Evolutionary conservation across 2,113 vertebrate species (phyloP).

Genomic region (Forbesichthys papilliferus): DNA sequence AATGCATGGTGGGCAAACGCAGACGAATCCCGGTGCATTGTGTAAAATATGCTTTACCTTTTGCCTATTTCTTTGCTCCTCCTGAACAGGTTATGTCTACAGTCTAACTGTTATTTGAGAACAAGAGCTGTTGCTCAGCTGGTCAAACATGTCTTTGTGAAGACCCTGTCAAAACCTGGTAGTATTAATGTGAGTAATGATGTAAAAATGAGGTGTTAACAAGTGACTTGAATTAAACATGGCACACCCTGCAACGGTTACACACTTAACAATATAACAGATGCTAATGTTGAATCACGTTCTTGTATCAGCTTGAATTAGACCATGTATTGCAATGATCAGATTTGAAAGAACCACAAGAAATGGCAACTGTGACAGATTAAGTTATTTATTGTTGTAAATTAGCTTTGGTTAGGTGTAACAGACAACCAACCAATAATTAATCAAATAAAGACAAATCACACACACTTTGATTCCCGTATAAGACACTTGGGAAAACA

Average conservation of each 20-base stretch:
- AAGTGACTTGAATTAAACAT: conserved; percentile 37
- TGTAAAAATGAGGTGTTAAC: conserved; percentile 48
- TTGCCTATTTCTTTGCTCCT: conserved; percentile 4
- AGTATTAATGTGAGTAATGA: conserved; percentile 44
- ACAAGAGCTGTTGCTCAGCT: conserved; percentile 40
- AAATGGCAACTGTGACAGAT: too few relatives aligned
- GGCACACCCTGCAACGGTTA: conserved; percentile 19
- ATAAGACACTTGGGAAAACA: too few relatives aligned
- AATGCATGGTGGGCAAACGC: too few relatives aligned
- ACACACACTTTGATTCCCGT: too few relatives aligned
- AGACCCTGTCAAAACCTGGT: conserved; percentile 25
- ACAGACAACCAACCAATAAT: too few relatives aligned
- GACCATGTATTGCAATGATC: not conserved
- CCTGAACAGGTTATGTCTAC: conserved; percentile 3
- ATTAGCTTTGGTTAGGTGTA: too few relatives aligned
- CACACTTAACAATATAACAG: conserved; percentile 23
- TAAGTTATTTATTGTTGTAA: too few relatives aligned
- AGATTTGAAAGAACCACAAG: too few relatives aligned
- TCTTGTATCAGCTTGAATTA: too few relatives aligned
- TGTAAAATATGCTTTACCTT: not conserved
- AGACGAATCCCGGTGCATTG: too few relatives aligned
- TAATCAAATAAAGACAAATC: too few relatives aligned
- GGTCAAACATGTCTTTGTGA: conserved; percentile 53
- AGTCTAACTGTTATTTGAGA: not conserved
- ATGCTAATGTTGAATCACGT: conserved; percentile 11